phyloP scores from a whole-genome alignment of 1,140 invertebrate species.

The Triops longicaudatus region DNA sequence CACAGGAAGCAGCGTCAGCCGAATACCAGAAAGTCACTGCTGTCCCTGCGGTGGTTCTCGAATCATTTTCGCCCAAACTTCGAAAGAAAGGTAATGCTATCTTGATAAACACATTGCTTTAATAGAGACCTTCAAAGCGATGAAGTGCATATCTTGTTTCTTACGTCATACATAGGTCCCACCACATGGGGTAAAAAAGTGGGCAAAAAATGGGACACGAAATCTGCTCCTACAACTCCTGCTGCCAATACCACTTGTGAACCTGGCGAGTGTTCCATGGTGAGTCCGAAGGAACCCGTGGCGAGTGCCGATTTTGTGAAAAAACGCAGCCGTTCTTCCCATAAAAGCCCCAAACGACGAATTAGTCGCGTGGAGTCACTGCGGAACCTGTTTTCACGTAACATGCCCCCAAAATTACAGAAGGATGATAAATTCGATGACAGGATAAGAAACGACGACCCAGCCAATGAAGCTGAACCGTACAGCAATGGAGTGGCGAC shows the following conservation, averaged over 20 bases:
- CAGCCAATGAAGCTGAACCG: neutral
- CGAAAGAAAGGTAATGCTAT: neutral
- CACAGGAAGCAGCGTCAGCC: neutral
- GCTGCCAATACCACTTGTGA: neutral
- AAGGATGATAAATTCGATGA: slow-evolving; percentile 13
- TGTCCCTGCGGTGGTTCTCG: neutral
- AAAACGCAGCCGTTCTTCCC: slow-evolving; percentile 17
- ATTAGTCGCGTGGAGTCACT: slow-evolving; percentile 50
- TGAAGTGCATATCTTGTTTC: neutral
- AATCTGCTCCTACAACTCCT: neutral
- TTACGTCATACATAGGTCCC: slow-evolving; percentile 40
- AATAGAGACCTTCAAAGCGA: neutral
- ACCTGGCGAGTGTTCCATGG: neutral
- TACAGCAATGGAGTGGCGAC: slow-evolving; percentile 29
- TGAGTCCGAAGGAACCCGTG: neutral
- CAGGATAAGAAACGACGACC: slow-evolving; percentile 16
- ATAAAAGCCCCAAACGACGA: slow-evolving; percentile 38
- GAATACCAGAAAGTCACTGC: neutral
- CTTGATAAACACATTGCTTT: neutral
- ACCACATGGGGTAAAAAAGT: slow-evolving; percentile 57
- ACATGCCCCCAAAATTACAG: slow-evolving; percentile 12
- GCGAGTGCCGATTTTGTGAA: neutral
- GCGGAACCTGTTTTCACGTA: slow-evolving; percentile 43
- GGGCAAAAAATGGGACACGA: slow-evolving; percentile 49
- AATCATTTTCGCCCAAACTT: neutral